phyloP scores from a whole-genome alignment of 2,113 vertebrate species.

The Bungarus multicinctus region DNA sequence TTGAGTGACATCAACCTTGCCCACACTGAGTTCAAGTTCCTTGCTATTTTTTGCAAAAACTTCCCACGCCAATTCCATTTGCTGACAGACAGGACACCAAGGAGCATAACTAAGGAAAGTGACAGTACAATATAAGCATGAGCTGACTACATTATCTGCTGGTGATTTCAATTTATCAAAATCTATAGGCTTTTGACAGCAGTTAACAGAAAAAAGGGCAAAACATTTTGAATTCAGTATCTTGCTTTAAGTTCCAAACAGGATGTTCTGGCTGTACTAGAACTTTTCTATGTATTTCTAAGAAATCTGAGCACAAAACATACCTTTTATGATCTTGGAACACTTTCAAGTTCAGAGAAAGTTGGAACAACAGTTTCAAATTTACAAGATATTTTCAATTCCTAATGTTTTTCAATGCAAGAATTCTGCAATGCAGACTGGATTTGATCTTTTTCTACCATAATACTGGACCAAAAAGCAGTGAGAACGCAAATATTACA shows the following conservation, averaged over 20 bases:
- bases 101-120: slow-evolving; percentile 77
- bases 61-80: slow-evolving; percentile 83
- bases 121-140: background rate
- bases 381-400: background rate
- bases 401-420: background rate
- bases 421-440: background rate
- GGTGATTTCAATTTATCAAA: background rate
- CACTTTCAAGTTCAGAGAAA: background rate
- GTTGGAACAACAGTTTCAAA: background rate
- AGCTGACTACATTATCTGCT: background rate
- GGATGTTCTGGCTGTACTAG: background rate
- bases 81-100: slow-evolving; percentile 86
- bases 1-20: slow-evolving; percentile 83
- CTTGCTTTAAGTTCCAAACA: background rate
- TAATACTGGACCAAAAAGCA: background rate
- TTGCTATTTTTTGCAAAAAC: slow-evolving; percentile 72
- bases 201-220: background rate
- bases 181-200: background rate
- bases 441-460: background rate
- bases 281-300: background rate
- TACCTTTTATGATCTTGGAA: background rate
- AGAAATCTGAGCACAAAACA: background rate
- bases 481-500: background rate
- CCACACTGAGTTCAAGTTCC: slow-evolving; percentile 73
- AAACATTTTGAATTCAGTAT: background rate